phyloP scores from a whole-genome alignment of 2,888 invertebrate genomes.

The Aphodius sticticus region DNA sequence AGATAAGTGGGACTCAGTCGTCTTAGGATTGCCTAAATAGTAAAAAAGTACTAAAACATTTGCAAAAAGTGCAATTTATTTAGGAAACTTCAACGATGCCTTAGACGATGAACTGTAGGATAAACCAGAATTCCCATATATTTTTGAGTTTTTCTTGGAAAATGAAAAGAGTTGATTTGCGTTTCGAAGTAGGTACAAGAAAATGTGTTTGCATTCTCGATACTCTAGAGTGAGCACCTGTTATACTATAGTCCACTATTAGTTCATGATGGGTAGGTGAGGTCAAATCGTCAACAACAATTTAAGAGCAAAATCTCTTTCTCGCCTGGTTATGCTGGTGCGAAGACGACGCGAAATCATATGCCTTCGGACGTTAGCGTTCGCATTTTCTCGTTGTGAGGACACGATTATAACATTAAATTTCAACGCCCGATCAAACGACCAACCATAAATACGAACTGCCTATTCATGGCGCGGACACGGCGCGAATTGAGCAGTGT shows the following conservation, averaged over 20 bases:
- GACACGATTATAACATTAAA: conserved; percentile 4
- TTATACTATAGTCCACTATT: not conserved
- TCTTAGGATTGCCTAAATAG: no score
- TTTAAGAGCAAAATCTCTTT: not conserved
- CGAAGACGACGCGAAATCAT: not conserved
- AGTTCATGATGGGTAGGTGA: not conserved
- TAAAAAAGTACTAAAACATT: no score
- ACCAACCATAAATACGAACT: not conserved
- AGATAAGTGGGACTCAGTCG: no score
- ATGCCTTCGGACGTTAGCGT: not conserved
- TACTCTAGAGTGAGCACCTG: no score
- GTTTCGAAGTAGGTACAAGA: no score
- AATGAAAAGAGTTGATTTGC: no score
- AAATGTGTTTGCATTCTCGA: no score
- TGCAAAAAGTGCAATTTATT: no score
- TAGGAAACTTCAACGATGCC: no score
- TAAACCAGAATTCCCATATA: no score
- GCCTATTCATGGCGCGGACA: not conserved
- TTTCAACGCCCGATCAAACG: conserved; percentile 4
- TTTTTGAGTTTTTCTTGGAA: no score
- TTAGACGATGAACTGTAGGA: no score
- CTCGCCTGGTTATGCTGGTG: not conserved
- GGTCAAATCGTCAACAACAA: not conserved
- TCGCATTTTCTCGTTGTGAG: not conserved
- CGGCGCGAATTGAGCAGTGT: not conserved